Conservation (phyloP, 2,797 vertebrate genomes). For the Danio aesculapii region DNA sequence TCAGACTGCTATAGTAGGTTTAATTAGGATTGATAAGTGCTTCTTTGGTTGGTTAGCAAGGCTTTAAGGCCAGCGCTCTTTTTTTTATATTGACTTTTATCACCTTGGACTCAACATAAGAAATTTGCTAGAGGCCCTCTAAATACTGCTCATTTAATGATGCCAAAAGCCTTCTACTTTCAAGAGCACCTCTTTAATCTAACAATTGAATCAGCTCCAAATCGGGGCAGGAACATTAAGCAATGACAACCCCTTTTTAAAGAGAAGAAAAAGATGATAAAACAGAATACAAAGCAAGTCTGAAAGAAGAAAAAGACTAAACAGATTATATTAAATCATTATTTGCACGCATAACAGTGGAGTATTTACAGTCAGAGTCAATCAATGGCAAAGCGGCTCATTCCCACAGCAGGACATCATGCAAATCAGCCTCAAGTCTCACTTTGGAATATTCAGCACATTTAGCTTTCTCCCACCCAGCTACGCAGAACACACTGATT, state of each 20-base stretch:
- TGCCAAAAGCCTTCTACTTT: slow-evolving; percentile 7
- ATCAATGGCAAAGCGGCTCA: slow-evolving; percentile 44
- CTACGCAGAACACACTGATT: slow-evolving; percentile 35
- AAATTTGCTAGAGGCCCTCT: slow-evolving; percentile 5
- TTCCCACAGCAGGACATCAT: slow-evolving; percentile 41
- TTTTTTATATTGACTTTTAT: slow-evolving; percentile 19
- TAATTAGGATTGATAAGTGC: slow-evolving; percentile 11
- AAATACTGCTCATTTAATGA: slow-evolving; percentile 4
- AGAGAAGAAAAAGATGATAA: background rate
- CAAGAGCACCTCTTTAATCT: background rate
- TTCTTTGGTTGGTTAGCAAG: background rate
- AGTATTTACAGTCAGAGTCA: slow-evolving; percentile 65
- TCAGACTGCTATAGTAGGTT: background rate
- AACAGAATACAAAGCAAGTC: background rate
- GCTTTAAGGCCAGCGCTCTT: background rate
- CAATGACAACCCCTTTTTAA: background rate
- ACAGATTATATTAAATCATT: background rate
- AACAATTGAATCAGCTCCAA: background rate
- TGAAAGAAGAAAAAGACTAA: too few relatives aligned
- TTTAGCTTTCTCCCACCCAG: slow-evolving; percentile 39
- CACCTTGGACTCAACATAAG: background rate
- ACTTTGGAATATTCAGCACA: slow-evolving; percentile 33
- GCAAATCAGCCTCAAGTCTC: slow-evolving; percentile 40
- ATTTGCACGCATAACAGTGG: slow-evolving; percentile 60
- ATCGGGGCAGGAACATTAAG: background rate